phyloP scores from a whole-genome alignment of 2,888 invertebrate species.

The Cyclophora punctaria region DNA sequence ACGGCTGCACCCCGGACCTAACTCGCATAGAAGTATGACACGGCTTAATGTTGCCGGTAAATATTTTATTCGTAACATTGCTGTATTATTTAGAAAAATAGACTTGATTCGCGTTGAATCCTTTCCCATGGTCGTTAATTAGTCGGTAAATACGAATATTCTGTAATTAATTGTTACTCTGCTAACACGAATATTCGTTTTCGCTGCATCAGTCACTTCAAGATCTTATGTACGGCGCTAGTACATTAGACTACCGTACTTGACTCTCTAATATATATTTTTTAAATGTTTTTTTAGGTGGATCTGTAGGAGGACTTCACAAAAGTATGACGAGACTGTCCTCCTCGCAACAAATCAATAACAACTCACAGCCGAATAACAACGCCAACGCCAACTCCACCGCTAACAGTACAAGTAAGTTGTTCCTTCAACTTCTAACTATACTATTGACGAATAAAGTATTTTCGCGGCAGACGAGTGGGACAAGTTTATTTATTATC shows the following conservation, averaged over 20 bases:
- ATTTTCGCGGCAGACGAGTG: too few species aligned
- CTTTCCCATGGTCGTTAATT: too few species aligned
- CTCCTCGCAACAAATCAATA: constrained; percentile 84
- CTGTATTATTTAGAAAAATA: not conserved
- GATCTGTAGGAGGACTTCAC: constrained; percentile 85
- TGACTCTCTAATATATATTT: too few species aligned
- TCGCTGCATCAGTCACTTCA: too few species aligned
- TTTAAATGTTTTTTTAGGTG: constrained; percentile 48
- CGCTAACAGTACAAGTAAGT: constrained; percentile 38
- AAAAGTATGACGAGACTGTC: constrained; percentile 89
- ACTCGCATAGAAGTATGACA: constrained; percentile 86
- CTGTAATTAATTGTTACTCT: too few species aligned
- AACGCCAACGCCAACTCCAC: constrained; percentile 10
- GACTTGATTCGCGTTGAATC: not conserved
- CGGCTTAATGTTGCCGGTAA: constrained; percentile 81
- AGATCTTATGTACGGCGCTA: too few species aligned
- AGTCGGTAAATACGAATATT: too few species aligned
- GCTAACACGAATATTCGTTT: too few species aligned
- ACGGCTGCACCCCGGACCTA: constrained; percentile 80
- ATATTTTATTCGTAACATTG: not conserved
- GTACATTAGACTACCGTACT: too few species aligned
- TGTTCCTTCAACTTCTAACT: not conserved
- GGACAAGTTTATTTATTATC: not conserved
- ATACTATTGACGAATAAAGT: too few species aligned
- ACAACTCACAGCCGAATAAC: constrained; percentile 52